Base-by-base conservation (phyloP, 2,888 invertebrate species). In the Agrotis exclamationis region DNA sequence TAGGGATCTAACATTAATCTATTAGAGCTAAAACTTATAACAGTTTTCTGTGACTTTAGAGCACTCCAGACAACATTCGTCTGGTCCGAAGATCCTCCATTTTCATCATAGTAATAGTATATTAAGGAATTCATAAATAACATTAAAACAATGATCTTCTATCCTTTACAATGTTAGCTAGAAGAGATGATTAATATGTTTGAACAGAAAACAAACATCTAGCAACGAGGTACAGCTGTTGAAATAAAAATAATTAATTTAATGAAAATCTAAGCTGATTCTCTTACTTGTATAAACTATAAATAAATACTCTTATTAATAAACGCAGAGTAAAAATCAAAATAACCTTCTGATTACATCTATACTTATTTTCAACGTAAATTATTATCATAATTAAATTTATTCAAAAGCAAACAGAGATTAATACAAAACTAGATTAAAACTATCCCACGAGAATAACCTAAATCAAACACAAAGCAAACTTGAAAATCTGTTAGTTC, bases 391-490 rank as follows among this genome's bases (percentile, higher is more conserved):
- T 39, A 39, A 39, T 39, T 39, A 39, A 9, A 39, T 9, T 33
- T 7, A 33, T 39, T 39, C 11, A 39, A 39, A 39, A 39, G 0
- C 7, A 33, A 33, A 56, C 14, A 33, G 7, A 20, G n/a, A 56
- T 56, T 20, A 56, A 28, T n/a, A 20, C 56, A 14, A 56, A 56
- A n/a, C 56, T 33, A 33, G 33, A 56, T 56, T 56, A 56, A 56
- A 56, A 33, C 33, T 20, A 56, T 6, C 33, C 33, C 33, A 33
- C n/a, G 56, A 56, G 56, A 56, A 56, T 33, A 33, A 33, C 33
- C 14, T 7, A 64, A 74, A 50, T 48, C 22, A 33, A 39, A 33
- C 14, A 50, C n/a, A 57, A 78, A 57, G 22, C 14, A 1, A 70
- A 50, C 18, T 59, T 45, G 16, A 48, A 47, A 53, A 53, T 48